A percentile compares a stretch with the other conserved stretches of the same genome.
Conservation (phyloP, 2,113 vertebrate species). For the Blennius ocellaris region DNA sequence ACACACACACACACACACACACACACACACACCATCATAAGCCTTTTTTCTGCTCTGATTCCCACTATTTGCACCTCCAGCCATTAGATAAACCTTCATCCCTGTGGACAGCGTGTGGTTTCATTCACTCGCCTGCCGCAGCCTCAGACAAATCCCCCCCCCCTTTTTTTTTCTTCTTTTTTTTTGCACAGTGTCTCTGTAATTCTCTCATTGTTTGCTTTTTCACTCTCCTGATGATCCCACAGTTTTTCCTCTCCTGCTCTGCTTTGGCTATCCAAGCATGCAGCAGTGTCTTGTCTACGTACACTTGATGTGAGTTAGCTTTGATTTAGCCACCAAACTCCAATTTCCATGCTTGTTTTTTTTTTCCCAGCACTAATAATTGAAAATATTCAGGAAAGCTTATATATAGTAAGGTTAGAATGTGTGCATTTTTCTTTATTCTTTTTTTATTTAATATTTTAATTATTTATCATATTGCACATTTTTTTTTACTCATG, state of each 20-base stretch:
- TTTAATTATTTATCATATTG: too few species aligned
- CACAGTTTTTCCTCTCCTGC: background rate
- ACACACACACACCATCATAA: background rate
- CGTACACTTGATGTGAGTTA: background rate
- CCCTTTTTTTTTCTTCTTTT: background rate
- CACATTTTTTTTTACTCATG: too few species aligned
- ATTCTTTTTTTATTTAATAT: too few species aligned
- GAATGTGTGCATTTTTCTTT: too few species aligned
- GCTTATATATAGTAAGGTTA: too few species aligned
- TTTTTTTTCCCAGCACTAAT: too few species aligned
- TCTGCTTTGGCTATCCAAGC: background rate
- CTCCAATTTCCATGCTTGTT: too few species aligned
- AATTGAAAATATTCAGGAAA: too few species aligned
- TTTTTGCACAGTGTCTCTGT: background rate
- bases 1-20: too few species aligned
- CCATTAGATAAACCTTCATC: background rate
- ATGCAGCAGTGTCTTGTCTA: background rate
- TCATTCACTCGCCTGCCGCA: background rate
- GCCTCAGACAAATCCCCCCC: background rate
- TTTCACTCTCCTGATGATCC: background rate
- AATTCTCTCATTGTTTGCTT: conserved; percentile 4
- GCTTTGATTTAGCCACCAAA: too few species aligned
- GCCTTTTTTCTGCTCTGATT: background rate
- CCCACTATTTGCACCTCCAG: background rate
- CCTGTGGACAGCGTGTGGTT: background rate